Conservation (phyloP, 2,888 invertebrate species). For the Megastigmus dorsalis region DNA sequence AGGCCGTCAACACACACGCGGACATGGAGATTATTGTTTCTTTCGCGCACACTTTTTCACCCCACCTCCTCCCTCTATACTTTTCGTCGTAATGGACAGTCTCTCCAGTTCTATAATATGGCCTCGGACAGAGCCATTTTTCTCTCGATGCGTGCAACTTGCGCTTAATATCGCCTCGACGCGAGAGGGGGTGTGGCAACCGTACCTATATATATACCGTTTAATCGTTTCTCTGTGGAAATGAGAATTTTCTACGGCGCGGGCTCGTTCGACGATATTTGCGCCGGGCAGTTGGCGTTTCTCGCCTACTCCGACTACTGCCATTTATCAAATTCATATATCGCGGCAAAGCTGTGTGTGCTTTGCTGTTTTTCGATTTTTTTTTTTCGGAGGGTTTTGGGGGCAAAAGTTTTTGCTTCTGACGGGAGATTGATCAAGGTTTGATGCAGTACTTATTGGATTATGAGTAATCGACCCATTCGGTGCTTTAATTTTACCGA, state of each 20-base stretch:
- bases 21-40: constrained; percentile 13
- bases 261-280: neutral
- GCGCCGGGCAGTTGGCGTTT: constrained; percentile 30
- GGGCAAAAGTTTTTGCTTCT: too few species aligned
- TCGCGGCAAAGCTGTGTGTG: neutral
- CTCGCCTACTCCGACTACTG: too few species aligned
- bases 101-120: too few species aligned
- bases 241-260: constrained; percentile 52
- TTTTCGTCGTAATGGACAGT: too few species aligned
- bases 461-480: too few species aligned
- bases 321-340: constrained; percentile 23
- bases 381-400: too few species aligned
- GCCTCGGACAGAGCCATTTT: constrained; percentile 16
- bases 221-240: constrained; percentile 39
- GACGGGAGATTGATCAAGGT: too few species aligned
- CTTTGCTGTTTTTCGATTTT: neutral
- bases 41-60: neutral
- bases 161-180: constrained; percentile 29
- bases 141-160: constrained; percentile 12
- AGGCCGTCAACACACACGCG: constrained; percentile 25
- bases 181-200: too few species aligned
- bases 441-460: too few species aligned
- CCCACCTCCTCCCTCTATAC: neutral
- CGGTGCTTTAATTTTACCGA: too few species aligned
- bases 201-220: too few species aligned